A percentile compares a stretch with the other conserved stretches of the same genome.
phyloP scores from a whole-genome alignment of 1,140 invertebrate genomes.

The Drosophila guanche region DNA sequence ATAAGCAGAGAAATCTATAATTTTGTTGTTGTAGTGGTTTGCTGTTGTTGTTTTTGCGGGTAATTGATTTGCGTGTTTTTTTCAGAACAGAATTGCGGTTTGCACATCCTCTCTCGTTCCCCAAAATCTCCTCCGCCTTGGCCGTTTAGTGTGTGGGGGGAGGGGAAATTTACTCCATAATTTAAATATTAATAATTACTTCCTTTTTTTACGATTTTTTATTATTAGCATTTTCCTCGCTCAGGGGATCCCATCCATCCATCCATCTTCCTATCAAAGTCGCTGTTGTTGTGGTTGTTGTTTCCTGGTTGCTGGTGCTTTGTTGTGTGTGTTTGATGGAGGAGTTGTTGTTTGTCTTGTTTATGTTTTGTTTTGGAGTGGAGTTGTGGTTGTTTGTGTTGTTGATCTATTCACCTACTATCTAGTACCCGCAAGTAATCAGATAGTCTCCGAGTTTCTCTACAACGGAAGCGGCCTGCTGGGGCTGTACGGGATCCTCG shows the following conservation, averaged over 20 bases:
- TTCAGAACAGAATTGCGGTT: constrained; percentile 33
- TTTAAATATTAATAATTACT: constrained; percentile 80
- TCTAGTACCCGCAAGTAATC: constrained; percentile 97
- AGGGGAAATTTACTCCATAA: constrained; percentile 50
- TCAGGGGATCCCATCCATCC: not conserved
- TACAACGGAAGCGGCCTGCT: constrained; percentile 96
- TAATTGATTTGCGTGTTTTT: constrained; percentile 50
- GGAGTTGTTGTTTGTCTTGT: constrained; percentile 18
- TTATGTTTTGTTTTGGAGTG: constrained; percentile 54
- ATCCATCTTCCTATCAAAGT: constrained; percentile 49
- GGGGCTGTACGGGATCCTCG: constrained; percentile 96
- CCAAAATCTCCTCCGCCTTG: constrained; percentile 39
- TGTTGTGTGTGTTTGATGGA: constrained; percentile 38
- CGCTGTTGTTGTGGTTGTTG: constrained; percentile 17
- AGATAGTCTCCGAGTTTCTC: constrained; percentile 98
- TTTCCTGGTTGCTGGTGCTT: constrained; percentile 31
- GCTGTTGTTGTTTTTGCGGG: constrained; percentile 10
- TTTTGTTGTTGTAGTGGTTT: constrained; percentile 60
- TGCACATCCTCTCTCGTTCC: constrained; percentile 42
- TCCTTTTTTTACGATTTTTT: constrained; percentile 54
- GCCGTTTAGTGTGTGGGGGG: constrained; percentile 18
- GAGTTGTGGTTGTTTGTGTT: constrained; percentile 52
- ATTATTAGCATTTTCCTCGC: constrained; percentile 61
- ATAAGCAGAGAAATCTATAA: constrained; percentile 79
- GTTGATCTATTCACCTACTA: constrained; percentile 88